A percentile compares a stretch with the other conserved stretches of the same genome.
phyloP scores from a whole-genome alignment of 2,888 invertebrate species.

The Leptinotarsa haldemani region DNA sequence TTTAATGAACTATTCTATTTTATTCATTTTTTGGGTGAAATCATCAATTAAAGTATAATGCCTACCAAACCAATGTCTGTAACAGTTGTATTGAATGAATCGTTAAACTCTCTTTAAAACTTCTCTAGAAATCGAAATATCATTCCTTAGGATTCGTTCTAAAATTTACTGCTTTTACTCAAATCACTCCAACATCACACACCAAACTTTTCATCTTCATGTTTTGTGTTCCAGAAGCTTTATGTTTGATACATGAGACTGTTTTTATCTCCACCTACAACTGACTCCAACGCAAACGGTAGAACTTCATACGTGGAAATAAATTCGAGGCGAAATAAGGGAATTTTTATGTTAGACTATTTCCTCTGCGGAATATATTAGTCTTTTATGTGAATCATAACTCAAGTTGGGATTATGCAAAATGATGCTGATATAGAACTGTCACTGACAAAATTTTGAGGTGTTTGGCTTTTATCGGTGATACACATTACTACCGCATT shows the following conservation, averaged over 20 bases:
- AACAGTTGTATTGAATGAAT: too few relatives aligned
- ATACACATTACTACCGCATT: too few relatives aligned
- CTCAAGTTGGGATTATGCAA: not conserved
- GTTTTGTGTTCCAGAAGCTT: slow-evolving; percentile 2
- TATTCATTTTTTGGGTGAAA: too few relatives aligned
- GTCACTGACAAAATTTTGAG: not conserved
- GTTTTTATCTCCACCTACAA: slow-evolving; percentile 10
- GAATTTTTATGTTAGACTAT: slow-evolving; percentile 2
- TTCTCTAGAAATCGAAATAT: not conserved
- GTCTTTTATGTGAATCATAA: not conserved
- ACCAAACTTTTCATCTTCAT: slow-evolving; percentile 1
- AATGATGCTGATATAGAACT: not conserved
- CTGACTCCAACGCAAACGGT: not conserved
- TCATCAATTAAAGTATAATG: too few relatives aligned
- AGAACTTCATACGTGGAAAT: not conserved
- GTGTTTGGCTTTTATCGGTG: not conserved
- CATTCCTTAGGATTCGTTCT: not conserved
- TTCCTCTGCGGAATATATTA: not conserved
- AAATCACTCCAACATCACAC: not conserved
- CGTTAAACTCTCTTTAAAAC: not conserved
- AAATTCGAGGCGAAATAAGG: not conserved
- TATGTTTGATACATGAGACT: slow-evolving; percentile 6
- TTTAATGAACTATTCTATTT: too few relatives aligned
- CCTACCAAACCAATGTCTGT: too few relatives aligned
- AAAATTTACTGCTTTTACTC: not conserved